Conservation (phyloP, 2,797 vertebrate genomes). For the Ctenosaura bakeri region DNA sequence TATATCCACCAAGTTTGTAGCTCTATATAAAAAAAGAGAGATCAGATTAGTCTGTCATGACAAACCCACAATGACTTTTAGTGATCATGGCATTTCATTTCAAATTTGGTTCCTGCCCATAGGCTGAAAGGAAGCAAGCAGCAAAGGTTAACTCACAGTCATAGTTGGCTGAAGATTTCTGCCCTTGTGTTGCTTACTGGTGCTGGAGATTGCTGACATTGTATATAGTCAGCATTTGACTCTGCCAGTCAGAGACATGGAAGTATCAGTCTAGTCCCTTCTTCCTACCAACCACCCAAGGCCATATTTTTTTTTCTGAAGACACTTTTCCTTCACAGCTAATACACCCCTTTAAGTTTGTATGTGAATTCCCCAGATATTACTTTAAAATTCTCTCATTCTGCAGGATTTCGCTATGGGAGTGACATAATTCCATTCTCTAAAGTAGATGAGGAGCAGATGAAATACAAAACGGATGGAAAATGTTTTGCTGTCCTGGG, state of each 20-base stretch:
- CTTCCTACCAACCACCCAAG: not conserved
- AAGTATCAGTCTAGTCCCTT: not conserved
- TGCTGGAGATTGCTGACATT: not conserved
- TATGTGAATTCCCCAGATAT: not conserved
- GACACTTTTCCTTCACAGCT: not conserved
- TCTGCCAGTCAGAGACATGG: not conserved
- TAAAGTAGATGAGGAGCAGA: conserved; percentile 97
- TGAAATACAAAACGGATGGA: conserved; percentile 94
- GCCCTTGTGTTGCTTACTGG: not conserved
- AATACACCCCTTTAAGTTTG: not conserved
- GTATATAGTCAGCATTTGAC: no score
- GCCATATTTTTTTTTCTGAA: not conserved
- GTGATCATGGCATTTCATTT: no score
- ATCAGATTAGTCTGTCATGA: no score
- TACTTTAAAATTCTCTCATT: conserved; percentile 55
- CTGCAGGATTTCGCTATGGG: conserved; percentile 93
- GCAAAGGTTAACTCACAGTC: not conserved
- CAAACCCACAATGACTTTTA: no score
- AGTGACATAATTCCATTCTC: conserved; percentile 98
- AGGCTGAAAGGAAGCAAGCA: not conserved
- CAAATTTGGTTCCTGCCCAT: not conserved
- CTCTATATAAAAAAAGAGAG: no score
- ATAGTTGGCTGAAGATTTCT: not conserved
- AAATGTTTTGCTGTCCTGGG: conserved; percentile 95
- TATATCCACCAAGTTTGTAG: no score